Conservation (phyloP, 2,113 vertebrate genomes). For the Amphiprion percula region DNA sequence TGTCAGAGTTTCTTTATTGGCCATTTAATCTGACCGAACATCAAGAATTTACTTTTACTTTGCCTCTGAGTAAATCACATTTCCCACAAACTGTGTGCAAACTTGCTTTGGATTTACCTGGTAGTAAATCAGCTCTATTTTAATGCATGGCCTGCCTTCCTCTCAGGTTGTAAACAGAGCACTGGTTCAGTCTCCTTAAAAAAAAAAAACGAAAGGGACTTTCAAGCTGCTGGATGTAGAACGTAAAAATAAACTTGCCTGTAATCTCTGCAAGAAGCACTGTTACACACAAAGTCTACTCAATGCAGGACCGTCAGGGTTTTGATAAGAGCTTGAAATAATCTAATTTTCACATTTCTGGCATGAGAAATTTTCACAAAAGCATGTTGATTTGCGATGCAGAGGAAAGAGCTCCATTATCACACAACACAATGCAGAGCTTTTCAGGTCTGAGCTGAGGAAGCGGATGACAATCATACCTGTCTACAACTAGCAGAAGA, state of each 20-base stretch:
- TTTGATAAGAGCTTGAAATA: constrained; percentile 50
- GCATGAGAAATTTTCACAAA: constrained; percentile 24
- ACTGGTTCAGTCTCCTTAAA: constrained; percentile 17
- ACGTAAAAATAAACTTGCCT: constrained; percentile 51
- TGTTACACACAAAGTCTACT: constrained; percentile 28
- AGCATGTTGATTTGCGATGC: constrained; percentile 25
- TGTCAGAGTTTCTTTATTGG: background rate
- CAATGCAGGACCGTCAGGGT: constrained; percentile 3
- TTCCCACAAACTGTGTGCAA: background rate
- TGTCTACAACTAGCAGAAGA: background rate
- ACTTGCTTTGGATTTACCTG: constrained; percentile 16
- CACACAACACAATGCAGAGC: constrained; percentile 15
- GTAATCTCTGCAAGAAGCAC: constrained; percentile 38
- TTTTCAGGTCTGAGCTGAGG: constrained; percentile 6
- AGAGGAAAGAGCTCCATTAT: constrained; percentile 21
- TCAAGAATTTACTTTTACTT: constrained; percentile 3
- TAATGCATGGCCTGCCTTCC: background rate
- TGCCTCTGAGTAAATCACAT: background rate
- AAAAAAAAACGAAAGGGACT: constrained; percentile 13
- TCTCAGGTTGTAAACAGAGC: constrained; percentile 28
- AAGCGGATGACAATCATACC: constrained; percentile 14
- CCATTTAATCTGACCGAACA: background rate
- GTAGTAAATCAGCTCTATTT: constrained; percentile 38
- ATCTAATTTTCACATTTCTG: constrained; percentile 45
- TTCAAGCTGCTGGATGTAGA: constrained; percentile 32